These are phyloP conservation scores for Phaethornis superciliosus DNA, from an alignment of 2,113 vertebrate species.

Conservation along the genomic window DNA sequence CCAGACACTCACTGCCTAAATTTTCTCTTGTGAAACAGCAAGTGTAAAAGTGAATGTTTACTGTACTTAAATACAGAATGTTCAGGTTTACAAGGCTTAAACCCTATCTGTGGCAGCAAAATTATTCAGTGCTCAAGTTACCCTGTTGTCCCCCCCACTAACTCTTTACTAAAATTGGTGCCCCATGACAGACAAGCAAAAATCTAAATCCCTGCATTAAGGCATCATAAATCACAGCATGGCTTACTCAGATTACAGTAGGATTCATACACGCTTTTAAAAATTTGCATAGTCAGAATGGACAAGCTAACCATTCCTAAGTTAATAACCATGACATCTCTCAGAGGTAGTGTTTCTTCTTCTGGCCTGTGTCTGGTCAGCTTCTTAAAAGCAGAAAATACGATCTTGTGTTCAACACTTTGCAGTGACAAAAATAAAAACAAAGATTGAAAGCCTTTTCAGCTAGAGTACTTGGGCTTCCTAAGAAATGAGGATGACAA, in stretches of 20 bases:
- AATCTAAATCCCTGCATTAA: slow-evolving; percentile 74
- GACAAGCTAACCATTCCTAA: slow-evolving; percentile 41
- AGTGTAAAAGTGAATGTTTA: background rate
- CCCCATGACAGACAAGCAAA: slow-evolving; percentile 66
- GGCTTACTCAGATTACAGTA: slow-evolving; percentile 55
- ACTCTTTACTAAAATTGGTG: slow-evolving; percentile 70
- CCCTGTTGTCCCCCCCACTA: background rate
- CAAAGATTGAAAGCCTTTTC: background rate
- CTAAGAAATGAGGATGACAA: background rate
- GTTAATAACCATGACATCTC: background rate
- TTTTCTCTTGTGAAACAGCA: background rate
- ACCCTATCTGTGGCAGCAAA: slow-evolving; percentile 10
- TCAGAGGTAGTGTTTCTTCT: background rate
- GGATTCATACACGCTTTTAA: slow-evolving; percentile 44
- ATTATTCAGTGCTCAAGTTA: slow-evolving; percentile 59
- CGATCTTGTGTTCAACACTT: background rate
- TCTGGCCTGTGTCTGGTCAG: background rate
- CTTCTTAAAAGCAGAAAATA: background rate
- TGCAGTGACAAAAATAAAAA: background rate
- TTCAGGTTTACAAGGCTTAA: slow-evolving; percentile 25
- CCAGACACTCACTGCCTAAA: background rate
- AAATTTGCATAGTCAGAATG: slow-evolving; percentile 55
- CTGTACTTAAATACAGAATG: slow-evolving; percentile 12
- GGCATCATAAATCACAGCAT: slow-evolving; percentile 56
- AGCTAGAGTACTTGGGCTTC: background rate